These are phyloP conservation scores for Onychomys arenicola DNA, from an alignment of 2,797 vertebrate genomes.

Conservation along the genomic window DNA sequence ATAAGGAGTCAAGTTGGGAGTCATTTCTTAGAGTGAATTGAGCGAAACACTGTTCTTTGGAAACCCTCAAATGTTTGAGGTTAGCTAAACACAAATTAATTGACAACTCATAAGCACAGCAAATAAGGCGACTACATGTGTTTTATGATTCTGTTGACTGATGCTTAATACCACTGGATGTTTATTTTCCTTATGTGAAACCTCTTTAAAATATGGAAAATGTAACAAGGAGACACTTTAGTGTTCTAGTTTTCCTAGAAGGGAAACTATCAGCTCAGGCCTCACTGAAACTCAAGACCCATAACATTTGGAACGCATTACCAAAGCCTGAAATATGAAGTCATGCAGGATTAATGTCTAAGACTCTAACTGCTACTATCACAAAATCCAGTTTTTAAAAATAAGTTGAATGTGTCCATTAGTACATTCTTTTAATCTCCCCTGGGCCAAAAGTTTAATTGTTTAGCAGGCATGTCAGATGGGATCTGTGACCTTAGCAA, in stretches of 20 bases:
- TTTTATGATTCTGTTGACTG: background rate
- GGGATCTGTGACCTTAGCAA: constrained; percentile 58
- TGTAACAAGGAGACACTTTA: constrained; percentile 25
- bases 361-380: constrained; percentile 64
- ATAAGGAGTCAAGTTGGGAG: background rate
- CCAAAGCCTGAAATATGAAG: constrained; percentile 65
- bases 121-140: background rate
- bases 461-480: constrained; percentile 56
- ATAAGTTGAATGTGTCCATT: constrained; percentile 70
- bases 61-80: constrained; percentile 20
- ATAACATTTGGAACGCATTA: constrained; percentile 67
- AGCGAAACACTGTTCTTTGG: constrained; percentile 7
- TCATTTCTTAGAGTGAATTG: background rate
- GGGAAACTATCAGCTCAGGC: constrained; percentile 60
- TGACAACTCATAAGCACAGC: background rate
- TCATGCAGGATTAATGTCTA: constrained; percentile 60
- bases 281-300: constrained; percentile 62
- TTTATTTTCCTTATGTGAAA: constrained; percentile 61
- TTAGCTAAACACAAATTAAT: constrained; percentile 51
- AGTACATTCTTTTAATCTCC: constrained; percentile 72
- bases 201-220: constrained; percentile 51
- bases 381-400: constrained; percentile 68
- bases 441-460: constrained; percentile 68
- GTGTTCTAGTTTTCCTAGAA: constrained; percentile 45
- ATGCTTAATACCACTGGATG: background rate